Base-by-base conservation (phyloP, 2,888 invertebrate genomes). In the Perizoma flavofasciatum region DNA sequence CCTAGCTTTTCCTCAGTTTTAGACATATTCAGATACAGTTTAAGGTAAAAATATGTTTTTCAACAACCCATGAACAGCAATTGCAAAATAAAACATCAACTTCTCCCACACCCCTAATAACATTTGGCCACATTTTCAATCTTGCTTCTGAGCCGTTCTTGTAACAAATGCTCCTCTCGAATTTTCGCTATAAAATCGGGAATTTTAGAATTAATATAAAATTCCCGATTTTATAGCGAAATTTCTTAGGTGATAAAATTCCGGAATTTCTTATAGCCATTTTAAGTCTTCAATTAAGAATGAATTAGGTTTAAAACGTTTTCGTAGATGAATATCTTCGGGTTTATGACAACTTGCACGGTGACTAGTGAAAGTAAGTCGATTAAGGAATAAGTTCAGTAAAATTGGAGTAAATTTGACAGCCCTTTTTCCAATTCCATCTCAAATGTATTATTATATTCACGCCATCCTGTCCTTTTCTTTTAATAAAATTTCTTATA, bases 111-210 rank as follows among this genome's bases (percentile, higher is more conserved):
- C n/a, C n/a, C 11, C 49, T 10, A 45, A 58, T 54, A 51, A 54
- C 55, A 52, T 61, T 55, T 60, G 49, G 52, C 65, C 54, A 54
- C 48, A 58, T 43, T 58, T 46, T 57, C 57, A 55, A 58, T 61
- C 59, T 68, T 69, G 67, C 68, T 62, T 65, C 54, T 55, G 58
- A 55, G 54, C 48, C 63, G 58, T 52, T 65, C 50, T 58, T 50
- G 56, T 67, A 70, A 68, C 70, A 74, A 73, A 61, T 50, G 65
- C 60, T 59, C 49, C 51, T 64, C 58, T 54, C 59, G 46, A 68
- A 76, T 72, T 69, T 71, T 66, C 66, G 61, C 73, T 72, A 76
- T 77, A 74, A 72, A 72, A 72, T 73, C 63, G n/a, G n/a, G n/a
- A n/a, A n/a, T n/a, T n/a, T n/a, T n/a, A n/a, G n/a, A n/a, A n/a